These are phyloP conservation scores for Trematocara zebra DNA, from an alignment of 2,113 vertebrate species.

Conservation along the genomic window DNA sequence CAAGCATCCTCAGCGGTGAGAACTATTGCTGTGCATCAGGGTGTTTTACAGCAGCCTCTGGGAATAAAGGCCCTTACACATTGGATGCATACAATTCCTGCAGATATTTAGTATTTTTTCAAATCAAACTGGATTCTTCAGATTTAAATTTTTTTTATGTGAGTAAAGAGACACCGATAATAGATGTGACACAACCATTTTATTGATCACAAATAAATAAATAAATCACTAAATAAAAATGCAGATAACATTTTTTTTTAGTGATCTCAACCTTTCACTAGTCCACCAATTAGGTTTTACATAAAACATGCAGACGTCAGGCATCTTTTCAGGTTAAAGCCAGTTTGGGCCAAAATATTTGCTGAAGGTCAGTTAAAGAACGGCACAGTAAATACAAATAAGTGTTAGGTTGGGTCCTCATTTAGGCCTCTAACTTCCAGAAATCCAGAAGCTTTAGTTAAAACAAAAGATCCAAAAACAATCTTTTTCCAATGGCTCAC, in stretches of 20 bases:
- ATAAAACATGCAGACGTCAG: not conserved
- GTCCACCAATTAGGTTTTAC: not conserved
- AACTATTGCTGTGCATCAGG: not conserved
- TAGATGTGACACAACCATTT: not conserved
- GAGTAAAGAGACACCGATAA: not conserved
- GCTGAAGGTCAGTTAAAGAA: not conserved
- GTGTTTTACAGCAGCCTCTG: not conserved
- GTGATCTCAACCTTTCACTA: not conserved
- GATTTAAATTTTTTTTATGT: fast-evolving
- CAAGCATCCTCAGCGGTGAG: conserved; percentile 65
- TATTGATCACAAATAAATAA: not conserved
- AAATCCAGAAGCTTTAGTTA: not conserved
- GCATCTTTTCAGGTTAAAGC: not conserved
- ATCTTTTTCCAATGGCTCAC: not conserved
- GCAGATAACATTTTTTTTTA: not conserved
- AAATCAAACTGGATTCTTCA: not conserved
- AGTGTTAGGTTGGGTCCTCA: not conserved
- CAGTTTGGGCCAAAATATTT: not conserved
- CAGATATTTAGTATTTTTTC: not conserved
- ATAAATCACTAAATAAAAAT: not conserved
- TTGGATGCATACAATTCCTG: not conserved
- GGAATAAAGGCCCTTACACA: not conserved
- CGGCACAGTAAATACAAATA: not conserved
- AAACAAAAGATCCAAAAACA: not conserved
- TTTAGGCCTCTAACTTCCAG: not conserved